Percentiles rank a stretch among this genome's conserved stretches.
phyloP scores from a whole-genome alignment of 2,113 vertebrate genomes.

The Anarrhichthys ocellatus region DNA sequence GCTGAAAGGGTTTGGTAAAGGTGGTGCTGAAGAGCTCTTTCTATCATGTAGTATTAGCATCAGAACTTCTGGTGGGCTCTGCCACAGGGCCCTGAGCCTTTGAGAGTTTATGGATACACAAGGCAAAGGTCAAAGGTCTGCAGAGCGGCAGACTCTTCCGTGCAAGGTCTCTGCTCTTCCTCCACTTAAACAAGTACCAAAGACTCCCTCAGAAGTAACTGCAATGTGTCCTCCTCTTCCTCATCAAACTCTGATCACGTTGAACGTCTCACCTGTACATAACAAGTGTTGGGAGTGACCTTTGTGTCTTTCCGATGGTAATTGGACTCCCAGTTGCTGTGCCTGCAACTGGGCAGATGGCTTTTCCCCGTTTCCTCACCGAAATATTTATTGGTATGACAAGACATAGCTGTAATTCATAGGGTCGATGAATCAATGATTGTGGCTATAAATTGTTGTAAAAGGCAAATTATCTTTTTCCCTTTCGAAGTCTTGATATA shows the following conservation, averaged over 20 bases:
- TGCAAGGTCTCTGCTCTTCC: not conserved
- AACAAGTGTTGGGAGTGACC: slow-evolving; percentile 2
- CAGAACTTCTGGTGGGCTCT: slow-evolving; percentile 1
- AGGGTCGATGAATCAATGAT: not conserved
- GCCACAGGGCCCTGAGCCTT: slow-evolving; percentile 3
- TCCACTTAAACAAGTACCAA: not conserved
- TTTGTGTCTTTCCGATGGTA: slow-evolving; percentile 13
- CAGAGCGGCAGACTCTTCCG: not conserved
- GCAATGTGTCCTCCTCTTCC: slow-evolving; percentile 1
- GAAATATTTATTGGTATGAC: not conserved
- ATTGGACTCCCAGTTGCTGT: slow-evolving; percentile 10
- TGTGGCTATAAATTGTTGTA: not conserved
- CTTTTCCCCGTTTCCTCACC: not conserved
- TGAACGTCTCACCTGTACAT: slow-evolving; percentile 12
- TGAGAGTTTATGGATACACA: slow-evolving; percentile 24
- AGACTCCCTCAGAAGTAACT: slow-evolving; percentile 9
- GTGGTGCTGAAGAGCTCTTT: not conserved
- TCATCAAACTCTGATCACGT: slow-evolving; percentile 1
- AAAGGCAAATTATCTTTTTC: not conserved
- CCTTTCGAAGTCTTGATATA: not conserved
- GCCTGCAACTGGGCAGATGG: not conserved
- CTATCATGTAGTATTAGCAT: not conserved
- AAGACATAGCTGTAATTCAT: not conserved
- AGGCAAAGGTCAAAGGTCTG: slow-evolving; percentile 18
- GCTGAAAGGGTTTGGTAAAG: not conserved